These are phyloP conservation scores for Tiliacea aurago DNA, from an alignment of 2,888 invertebrate species.

Conservation along the genomic window DNA sequence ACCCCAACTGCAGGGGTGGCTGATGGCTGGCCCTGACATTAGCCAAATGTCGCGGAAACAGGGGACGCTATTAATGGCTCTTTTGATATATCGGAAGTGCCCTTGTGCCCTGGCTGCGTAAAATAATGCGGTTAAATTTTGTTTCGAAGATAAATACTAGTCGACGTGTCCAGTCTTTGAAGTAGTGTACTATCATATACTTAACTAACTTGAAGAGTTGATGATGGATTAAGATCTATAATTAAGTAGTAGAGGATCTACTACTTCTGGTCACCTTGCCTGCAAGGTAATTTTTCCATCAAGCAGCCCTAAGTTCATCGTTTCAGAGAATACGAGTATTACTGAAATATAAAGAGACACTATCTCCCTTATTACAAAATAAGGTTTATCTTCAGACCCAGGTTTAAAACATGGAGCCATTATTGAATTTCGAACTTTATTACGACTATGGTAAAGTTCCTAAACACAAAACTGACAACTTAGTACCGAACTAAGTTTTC, in stretches of 20 bases:
- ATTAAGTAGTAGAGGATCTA: not conserved
- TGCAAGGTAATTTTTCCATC: no score
- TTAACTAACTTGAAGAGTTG: not conserved
- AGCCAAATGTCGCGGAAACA: conserved; percentile 72
- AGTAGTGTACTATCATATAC: not conserved
- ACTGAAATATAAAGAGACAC: no score
- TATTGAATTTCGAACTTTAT: no score
- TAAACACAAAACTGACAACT: no score
- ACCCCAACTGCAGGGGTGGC: conserved; percentile 49
- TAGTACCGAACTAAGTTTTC: no score
- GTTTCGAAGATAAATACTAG: not conserved
- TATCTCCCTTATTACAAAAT: no score
- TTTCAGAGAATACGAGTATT: no score
- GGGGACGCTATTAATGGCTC: conserved; percentile 69
- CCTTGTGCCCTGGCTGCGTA: conserved; percentile 33
- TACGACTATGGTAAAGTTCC: no score
- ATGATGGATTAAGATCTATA: not conserved
- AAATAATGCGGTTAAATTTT: conserved; percentile 32
- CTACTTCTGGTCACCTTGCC: not conserved
- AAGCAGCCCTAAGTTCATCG: no score
- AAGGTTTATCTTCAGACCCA: no score
- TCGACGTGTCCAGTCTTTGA: not conserved
- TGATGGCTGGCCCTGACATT: conserved; percentile 67
- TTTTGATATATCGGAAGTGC: conserved; percentile 68
- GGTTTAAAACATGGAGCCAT: no score